These are phyloP conservation scores for Gymnoscelis rufifasciata DNA, from an alignment of 2,888 invertebrate species.

Conservation along the genomic window DNA sequence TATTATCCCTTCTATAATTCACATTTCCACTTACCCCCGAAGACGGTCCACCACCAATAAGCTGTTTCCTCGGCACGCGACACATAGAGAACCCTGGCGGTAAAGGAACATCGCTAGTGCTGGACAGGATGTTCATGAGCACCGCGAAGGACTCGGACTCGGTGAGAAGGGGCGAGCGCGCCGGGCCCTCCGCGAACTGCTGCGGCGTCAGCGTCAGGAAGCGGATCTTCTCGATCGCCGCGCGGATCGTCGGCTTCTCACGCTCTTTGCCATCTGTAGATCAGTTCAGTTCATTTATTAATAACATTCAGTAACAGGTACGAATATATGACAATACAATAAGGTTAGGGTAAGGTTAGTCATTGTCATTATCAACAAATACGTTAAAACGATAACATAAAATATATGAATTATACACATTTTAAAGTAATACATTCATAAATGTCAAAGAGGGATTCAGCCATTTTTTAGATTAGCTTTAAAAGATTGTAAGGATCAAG, in stretches of 20 bases:
- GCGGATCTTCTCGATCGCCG: constrained; percentile 86
- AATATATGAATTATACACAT: no score
- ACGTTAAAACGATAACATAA: no score
- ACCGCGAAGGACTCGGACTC: constrained; percentile 89
- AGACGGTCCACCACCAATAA: constrained; percentile 49
- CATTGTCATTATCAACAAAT: no score
- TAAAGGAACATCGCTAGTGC: constrained; percentile 82
- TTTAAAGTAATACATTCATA: no score
- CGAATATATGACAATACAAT: no score
- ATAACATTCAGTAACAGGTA: no score
- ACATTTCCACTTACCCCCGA: constrained; percentile 35
- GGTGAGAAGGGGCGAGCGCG: constrained; percentile 84
- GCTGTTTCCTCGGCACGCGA: constrained; percentile 66
- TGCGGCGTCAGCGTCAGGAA: constrained; percentile 88
- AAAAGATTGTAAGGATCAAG: no score
- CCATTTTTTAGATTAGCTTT: no score
- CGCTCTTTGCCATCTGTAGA: constrained; percentile 51
- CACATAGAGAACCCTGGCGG: constrained; percentile 85
- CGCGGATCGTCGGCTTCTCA: constrained; percentile 72
- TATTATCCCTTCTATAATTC: no score
- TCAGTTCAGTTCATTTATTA: no score
- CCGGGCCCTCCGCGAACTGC: constrained; percentile 91
- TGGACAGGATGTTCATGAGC: constrained; percentile 89
- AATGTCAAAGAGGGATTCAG: no score
- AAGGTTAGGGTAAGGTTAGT: no score